phyloP scores from a whole-genome alignment of 2,797 vertebrate species.

The Jordanella pulchra region DNA sequence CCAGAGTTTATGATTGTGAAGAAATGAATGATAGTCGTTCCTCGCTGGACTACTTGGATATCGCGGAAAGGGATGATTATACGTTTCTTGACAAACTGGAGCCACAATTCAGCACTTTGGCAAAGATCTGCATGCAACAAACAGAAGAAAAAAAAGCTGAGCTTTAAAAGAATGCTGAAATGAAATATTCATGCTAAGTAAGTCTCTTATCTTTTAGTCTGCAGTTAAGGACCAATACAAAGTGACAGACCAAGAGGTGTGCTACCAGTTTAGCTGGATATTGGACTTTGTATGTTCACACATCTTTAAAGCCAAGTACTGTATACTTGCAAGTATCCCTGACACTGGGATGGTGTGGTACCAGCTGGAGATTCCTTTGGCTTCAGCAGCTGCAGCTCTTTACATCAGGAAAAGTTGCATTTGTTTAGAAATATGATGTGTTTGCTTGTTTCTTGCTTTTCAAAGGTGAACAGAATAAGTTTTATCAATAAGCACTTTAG shows the following conservation, averaged over 20 bases:
- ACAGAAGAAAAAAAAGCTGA: conserved; percentile 33
- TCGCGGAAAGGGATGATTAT: conserved; percentile 40
- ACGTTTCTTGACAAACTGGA: conserved; percentile 76
- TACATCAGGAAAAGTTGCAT: not conserved
- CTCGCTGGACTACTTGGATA: conserved; percentile 66
- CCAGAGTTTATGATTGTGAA: conserved; percentile 71
- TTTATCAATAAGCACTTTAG: not conserved
- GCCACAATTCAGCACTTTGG: conserved; percentile 72
- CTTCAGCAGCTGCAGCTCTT: conserved; percentile 11
- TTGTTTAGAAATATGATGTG: conserved; percentile 17
- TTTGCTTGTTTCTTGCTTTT: conserved; percentile 10
- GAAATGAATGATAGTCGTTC: conserved; percentile 56
- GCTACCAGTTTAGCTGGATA: conserved; percentile 5
- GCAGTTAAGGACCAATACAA: not conserved
- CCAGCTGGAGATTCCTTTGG: not conserved
- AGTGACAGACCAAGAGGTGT: not conserved
- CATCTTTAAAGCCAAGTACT: not conserved
- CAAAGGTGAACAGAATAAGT: not conserved
- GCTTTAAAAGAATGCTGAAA: conserved; percentile 29
- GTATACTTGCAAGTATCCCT: not conserved
- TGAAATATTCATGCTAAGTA: not conserved
- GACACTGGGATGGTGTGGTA: not conserved
- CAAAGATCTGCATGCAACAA: conserved; percentile 43
- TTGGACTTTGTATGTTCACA: conserved; percentile 1
- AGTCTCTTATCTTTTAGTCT: not conserved